Conservation (phyloP, 2,888 invertebrate genomes). For the Deilephila elpenor region DNA sequence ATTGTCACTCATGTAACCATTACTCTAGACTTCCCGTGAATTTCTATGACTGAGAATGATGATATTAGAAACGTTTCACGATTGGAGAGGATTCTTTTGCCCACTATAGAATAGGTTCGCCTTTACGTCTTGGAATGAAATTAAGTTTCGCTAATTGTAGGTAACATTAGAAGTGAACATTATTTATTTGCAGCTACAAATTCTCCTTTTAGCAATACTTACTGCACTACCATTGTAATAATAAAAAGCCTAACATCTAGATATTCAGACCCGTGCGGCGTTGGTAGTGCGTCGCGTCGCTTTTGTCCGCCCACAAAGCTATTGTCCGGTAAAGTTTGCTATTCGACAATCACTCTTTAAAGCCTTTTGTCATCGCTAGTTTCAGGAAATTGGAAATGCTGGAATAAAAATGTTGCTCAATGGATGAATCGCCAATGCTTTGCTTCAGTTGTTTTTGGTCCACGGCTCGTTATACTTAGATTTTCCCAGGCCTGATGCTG, state of each 20-base stretch:
- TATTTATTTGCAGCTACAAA: not conserved
- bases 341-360: slow-evolving; percentile 26
- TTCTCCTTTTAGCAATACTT: not conserved
- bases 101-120: too few relatives aligned
- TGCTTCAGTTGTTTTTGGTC: too few relatives aligned
- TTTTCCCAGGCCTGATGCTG: too few relatives aligned
- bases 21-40: too few relatives aligned
- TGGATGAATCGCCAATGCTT: not conserved
- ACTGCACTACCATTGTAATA: not conserved
- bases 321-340: slow-evolving; percentile 22
- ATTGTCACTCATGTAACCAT: too few relatives aligned
- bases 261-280: not conserved
- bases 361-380: slow-evolving; percentile 19
- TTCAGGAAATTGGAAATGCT: slow-evolving; percentile 20
- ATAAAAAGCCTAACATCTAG: not conserved
- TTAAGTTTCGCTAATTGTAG: too few relatives aligned
- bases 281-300: not conserved
- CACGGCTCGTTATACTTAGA: too few relatives aligned
- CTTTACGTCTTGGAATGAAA: too few relatives aligned
- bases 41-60: too few relatives aligned
- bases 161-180: too few relatives aligned
- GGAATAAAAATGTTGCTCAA: not conserved
- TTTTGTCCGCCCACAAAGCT: slow-evolving; percentile 23
- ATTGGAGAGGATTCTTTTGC: too few relatives aligned
- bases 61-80: too few relatives aligned